phyloP scores from a whole-genome alignment of 2,113 vertebrate species.

The Phycodurus eques region DNA sequence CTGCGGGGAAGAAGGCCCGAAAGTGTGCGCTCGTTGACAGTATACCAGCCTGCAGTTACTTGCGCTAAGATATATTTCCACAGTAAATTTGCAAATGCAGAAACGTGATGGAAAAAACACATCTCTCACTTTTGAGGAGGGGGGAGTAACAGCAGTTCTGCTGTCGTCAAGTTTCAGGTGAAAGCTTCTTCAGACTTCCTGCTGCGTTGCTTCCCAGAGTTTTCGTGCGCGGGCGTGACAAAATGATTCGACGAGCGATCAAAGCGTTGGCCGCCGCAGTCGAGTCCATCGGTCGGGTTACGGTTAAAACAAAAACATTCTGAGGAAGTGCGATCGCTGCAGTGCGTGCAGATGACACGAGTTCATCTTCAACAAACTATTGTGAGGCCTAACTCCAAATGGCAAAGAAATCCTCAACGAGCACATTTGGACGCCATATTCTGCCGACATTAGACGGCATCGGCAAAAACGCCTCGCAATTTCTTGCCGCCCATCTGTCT shows the following conservation, averaged over 20 bases:
- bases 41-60: conserved; percentile 39
- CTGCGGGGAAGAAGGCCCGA: conserved; percentile 27
- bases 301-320: not conserved
- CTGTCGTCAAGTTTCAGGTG: conserved; percentile 1
- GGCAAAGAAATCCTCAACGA: no score
- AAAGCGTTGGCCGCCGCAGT: not conserved
- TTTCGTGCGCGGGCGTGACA: not conserved
- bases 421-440: no score
- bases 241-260: not conserved
- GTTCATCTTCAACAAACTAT: not conserved
- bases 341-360: not conserved
- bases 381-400: not conserved
- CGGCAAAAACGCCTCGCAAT: not conserved
- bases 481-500: not conserved
- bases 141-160: not conserved
- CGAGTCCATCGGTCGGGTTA: not conserved
- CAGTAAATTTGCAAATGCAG: conserved; percentile 42
- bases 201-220: not conserved
- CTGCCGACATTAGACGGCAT: no score
- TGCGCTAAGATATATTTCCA: conserved; percentile 40
- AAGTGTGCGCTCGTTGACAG: conserved; percentile 34
- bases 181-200: not conserved
- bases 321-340: not conserved
- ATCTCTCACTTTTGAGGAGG: not conserved
- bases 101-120: conserved; percentile 3